phyloP scores from a whole-genome alignment of 2,113 vertebrate genomes.

The Capreolus pygargus region DNA sequence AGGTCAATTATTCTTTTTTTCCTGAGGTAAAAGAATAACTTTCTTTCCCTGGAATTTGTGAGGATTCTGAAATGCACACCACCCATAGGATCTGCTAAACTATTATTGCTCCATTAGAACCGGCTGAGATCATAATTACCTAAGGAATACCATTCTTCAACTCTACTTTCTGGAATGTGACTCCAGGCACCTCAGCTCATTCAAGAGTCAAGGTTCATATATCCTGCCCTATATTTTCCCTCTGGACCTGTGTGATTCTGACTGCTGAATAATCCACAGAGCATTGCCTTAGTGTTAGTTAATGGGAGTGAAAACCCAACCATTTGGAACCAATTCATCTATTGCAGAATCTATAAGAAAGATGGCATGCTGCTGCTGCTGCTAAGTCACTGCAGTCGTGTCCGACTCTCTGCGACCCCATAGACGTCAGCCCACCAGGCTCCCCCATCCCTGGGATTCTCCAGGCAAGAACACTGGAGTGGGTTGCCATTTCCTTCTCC shows the following conservation, averaged over 20 bases:
- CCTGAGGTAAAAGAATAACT: constrained; percentile 44
- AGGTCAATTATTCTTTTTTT: constrained; percentile 57
- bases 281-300: background rate
- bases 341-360: background rate
- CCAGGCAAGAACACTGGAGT: too few species aligned
- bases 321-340: background rate
- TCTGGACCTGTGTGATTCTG: background rate
- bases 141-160: background rate
- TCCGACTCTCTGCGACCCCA: too few species aligned
- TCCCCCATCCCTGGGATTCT: too few species aligned
- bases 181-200: background rate
- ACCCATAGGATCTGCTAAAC: background rate
- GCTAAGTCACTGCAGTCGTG: too few species aligned
- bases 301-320: background rate
- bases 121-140: background rate
- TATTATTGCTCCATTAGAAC: constrained; percentile 4
- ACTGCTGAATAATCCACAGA: background rate
- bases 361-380: background rate
- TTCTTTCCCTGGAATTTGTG: background rate
- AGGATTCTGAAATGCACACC: constrained; percentile 51
- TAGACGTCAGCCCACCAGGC: too few species aligned
- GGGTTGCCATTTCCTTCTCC: too few species aligned
- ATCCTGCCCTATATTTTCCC: constrained; percentile 17
- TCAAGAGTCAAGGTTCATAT: background rate
- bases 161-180: background rate